phyloP scores from a whole-genome alignment of 2,113 vertebrate genomes.

The Petrocephalus zakoni region DNA sequence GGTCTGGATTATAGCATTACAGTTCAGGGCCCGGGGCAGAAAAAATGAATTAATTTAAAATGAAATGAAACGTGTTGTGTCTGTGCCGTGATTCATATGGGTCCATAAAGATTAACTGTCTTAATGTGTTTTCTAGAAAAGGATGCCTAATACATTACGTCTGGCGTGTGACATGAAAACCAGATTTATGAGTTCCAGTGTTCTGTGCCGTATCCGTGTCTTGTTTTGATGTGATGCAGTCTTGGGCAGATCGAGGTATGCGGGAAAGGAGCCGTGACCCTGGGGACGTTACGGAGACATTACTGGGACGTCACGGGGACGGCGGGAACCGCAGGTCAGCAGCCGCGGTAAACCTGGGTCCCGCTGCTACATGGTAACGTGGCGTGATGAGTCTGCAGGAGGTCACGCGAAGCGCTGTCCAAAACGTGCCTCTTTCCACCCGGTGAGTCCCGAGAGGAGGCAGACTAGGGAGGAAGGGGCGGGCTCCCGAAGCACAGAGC shows the following conservation, averaged over 20 bases:
- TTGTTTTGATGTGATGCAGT: not conserved
- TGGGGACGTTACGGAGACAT: not conserved
- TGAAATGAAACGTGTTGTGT: not conserved
- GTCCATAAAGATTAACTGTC: not conserved
- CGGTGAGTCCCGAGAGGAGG: not conserved
- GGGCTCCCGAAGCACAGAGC: not conserved
- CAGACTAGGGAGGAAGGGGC: not conserved
- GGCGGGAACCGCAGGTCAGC: not conserved
- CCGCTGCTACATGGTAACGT: not conserved
- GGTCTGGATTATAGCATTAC: not conserved
- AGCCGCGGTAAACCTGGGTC: not conserved
- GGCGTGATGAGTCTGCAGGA: no score
- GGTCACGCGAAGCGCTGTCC: not conserved
- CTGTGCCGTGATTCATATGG: not conserved
- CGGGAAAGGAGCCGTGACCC: no score
- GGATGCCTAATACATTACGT: not conserved
- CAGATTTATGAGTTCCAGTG: not conserved
- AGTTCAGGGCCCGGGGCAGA: not conserved
- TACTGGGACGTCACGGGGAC: not conserved
- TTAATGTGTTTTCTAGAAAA: not conserved
- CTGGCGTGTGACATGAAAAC: not conserved
- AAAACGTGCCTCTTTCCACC: not conserved
- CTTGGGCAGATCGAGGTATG: not conserved
- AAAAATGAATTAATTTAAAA: conserved; percentile 4
- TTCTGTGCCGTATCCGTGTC: not conserved